These are phyloP conservation scores for Melieria picta DNA, from an alignment of 2,888 invertebrate genomes.

Conservation along the genomic window DNA sequence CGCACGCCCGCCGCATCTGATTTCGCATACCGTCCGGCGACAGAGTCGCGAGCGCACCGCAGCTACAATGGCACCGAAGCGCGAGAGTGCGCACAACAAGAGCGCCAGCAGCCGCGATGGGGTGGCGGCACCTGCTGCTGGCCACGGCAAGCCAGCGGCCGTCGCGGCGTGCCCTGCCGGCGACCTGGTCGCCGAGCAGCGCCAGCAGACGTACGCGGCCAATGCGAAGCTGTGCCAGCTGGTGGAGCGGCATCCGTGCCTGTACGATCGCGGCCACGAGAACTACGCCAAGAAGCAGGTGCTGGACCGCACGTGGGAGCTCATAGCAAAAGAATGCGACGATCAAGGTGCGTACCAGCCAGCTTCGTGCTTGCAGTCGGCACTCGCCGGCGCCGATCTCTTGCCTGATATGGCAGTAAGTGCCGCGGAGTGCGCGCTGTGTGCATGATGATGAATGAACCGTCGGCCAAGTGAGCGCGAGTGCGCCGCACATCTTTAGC, in stretches of 20 bases:
- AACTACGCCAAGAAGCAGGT: constrained; percentile 50
- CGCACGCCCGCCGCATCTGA: too few species aligned
- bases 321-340: constrained; percentile 49
- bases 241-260: constrained; percentile 48
- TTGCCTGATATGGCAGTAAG: too few species aligned
- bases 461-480: too few species aligned
- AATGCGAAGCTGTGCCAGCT: constrained; percentile 49
- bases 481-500: neutral
- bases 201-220: constrained; percentile 41
- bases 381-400: too few species aligned
- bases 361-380: too few species aligned
- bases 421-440: too few species aligned
- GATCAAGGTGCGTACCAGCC: constrained; percentile 45
- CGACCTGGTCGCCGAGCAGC: constrained; percentile 41
- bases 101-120: constrained; percentile 20
- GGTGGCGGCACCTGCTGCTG: neutral
- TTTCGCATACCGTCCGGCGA: too few species aligned
- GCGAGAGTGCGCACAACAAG: constrained; percentile 35
- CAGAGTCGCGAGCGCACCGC: neutral
- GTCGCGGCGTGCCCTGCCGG: constrained; percentile 5
- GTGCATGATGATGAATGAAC: too few species aligned
- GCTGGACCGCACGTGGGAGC: constrained; percentile 49
- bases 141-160: neutral
- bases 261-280: constrained; percentile 49
- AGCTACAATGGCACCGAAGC: neutral